These are phyloP conservation scores for Hoplodrina ambigua DNA, from an alignment of 2,888 invertebrate genomes.

Conservation along the genomic window DNA sequence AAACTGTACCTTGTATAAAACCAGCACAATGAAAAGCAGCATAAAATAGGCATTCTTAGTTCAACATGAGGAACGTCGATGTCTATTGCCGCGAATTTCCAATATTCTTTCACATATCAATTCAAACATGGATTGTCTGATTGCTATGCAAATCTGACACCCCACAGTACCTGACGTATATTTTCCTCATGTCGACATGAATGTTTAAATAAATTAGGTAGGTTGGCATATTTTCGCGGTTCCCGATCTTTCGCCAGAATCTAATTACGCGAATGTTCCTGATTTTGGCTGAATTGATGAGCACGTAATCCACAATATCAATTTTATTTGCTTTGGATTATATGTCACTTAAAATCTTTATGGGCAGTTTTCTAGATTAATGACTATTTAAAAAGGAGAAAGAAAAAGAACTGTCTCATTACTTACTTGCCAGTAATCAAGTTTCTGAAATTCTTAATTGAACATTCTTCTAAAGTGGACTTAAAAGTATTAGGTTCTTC, in stretches of 20 bases:
- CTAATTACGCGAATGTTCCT: neutral
- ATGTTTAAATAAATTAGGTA: constrained; percentile 41
- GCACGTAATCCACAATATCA: neutral
- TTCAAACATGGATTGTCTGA: constrained; percentile 47
- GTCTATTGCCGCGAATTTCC: constrained; percentile 10
- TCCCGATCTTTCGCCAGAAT: constrained; percentile 4
- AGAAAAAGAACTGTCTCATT: too few species aligned
- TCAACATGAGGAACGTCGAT: neutral
- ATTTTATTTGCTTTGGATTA: neutral
- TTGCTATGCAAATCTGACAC: constrained; percentile 53
- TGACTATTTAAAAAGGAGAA: too few species aligned
- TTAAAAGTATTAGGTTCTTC: too few species aligned
- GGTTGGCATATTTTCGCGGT: constrained; percentile 20
- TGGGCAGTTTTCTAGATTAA: neutral
- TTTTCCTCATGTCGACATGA: constrained; percentile 37
- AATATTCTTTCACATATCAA: constrained; percentile 39
- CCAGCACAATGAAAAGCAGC: too few species aligned
- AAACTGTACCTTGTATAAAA: too few species aligned
- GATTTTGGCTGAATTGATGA: constrained; percentile 2
- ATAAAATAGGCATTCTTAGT: neutral
- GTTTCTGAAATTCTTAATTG: too few species aligned
- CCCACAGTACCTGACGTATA: constrained; percentile 19
- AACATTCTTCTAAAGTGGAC: too few species aligned
- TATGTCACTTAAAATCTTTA: neutral
- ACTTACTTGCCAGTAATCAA: too few species aligned